Evolutionary conservation across 2,113 vertebrate genomes (phyloP), one percentile per base, ranked within the genome.

Genomic region (Dendrocopos noguchii): DNA sequence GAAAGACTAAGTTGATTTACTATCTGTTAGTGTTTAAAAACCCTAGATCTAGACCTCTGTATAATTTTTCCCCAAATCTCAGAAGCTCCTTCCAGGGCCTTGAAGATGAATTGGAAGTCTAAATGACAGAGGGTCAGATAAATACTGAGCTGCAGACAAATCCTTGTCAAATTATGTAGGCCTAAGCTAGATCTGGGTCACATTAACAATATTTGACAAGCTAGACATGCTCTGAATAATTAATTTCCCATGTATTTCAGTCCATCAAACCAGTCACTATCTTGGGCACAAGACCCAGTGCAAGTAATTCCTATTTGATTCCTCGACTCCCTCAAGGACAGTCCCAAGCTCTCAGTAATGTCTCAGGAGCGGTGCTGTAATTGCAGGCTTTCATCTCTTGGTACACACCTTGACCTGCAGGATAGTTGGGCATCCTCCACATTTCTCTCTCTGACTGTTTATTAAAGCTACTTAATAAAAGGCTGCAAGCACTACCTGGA

Each of bases 401-500:
- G 64, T 67, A 57, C 22, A 28, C 56, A 84, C n/a, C 31, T 77
- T 91, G 87, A 87, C 75, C 75, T 85, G 82, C 61, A 77, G 74
- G 63, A 85, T n/a, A 87, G 36, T 24, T 74, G 53, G 28, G 17
- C 56, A 78, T 72, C 50, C 65, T 85, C 47, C 39, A 55, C 63
- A 19, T 64, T 87, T 84, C 75, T 89, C 52, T 92, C 71, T 82
- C 56, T 85, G 53, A 67, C 53, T 95, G 75, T 78, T 91, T 86
- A 57, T 80, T 92, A 80, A 47, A 89, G 68, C 81, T 80, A 39
- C 83, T 90, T 82, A 91, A 85, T 92, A 57, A 52, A 67, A 91
- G 27, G 29, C 65, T 80, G 60, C 73, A 87, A 85, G 81, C 64
- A 31, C 60, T 87, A 85, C 81, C 91, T 67, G 61, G 78, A 75